Conservation (phyloP, 2,797 vertebrate genomes). For the Corythornis leucogaster region DNA sequence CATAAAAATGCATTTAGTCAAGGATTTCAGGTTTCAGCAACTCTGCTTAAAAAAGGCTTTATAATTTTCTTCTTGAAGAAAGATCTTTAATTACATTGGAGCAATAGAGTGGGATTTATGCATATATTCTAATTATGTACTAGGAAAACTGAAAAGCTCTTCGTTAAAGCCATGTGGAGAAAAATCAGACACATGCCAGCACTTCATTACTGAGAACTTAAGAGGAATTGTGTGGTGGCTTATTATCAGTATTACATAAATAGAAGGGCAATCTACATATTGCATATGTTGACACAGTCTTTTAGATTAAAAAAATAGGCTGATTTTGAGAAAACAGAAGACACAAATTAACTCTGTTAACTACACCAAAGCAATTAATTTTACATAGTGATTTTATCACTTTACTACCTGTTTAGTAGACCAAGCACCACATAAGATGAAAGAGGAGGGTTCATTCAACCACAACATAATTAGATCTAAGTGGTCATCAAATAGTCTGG, state of each 20-base stretch:
- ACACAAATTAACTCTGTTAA: neutral
- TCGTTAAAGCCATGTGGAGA: conserved; percentile 59
- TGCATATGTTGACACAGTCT: neutral
- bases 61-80: conserved; percentile 65
- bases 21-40: conserved; percentile 47
- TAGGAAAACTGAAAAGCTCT: conserved; percentile 69
- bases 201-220: conserved; percentile 65
- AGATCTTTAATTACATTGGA: conserved; percentile 73
- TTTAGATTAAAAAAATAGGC: conserved; percentile 26
- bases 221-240: conserved; percentile 49
- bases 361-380: conserved; percentile 43
- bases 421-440: neutral
- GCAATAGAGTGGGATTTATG: conserved; percentile 65
- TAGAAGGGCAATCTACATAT: conserved; percentile 43
- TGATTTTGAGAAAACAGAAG: conserved; percentile 46
- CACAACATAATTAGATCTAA: neutral
- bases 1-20: conserved; percentile 56
- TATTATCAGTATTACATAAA: conserved; percentile 57
- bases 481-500: neutral
- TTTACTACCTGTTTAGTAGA: conserved; percentile 20
- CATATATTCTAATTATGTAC: conserved; percentile 70
- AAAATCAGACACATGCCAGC: conserved; percentile 60
- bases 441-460: neutral
- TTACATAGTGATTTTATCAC: neutral
- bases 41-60: conserved; percentile 43